Evolutionary conservation across 2,888 invertebrate species (phyloP).

Genomic region (Callosobruchus maculatus): DNA sequence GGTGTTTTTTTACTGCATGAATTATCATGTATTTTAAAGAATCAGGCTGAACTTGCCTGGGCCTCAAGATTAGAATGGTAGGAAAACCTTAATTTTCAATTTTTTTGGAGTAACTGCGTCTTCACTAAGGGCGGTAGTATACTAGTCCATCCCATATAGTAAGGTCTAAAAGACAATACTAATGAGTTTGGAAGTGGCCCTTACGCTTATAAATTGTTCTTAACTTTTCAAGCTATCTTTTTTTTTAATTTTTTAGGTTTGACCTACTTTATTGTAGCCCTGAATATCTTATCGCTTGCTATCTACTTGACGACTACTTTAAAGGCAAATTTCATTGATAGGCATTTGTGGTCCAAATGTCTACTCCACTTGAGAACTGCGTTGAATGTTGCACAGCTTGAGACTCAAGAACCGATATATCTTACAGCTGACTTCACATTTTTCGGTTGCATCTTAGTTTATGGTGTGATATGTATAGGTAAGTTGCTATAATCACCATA

Average conservation of each 20-base stretch:
- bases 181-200: too few relatives aligned
- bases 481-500: too few relatives aligned
- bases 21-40: too few relatives aligned
- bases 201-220: too few relatives aligned
- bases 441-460: neutral
- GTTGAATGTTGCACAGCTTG: neutral
- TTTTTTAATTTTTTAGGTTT: neutral
- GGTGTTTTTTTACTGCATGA: too few relatives aligned
- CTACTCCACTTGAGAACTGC: neutral
- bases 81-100: too few relatives aligned
- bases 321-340: neutral
- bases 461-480: neutral
- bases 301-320: neutral
- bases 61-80: too few relatives aligned
- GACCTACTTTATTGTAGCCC: neutral
- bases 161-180: too few relatives aligned
- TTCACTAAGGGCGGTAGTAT: too few relatives aligned
- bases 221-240: neutral
- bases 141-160: too few relatives aligned
- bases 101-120: too few relatives aligned
- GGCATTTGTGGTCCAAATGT: neutral
- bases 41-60: too few relatives aligned
- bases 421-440: neutral
- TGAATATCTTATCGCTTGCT: neutral
- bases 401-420: neutral